Conservation (phyloP, 1,140 invertebrate species). For the Pinna nobilis region DNA sequence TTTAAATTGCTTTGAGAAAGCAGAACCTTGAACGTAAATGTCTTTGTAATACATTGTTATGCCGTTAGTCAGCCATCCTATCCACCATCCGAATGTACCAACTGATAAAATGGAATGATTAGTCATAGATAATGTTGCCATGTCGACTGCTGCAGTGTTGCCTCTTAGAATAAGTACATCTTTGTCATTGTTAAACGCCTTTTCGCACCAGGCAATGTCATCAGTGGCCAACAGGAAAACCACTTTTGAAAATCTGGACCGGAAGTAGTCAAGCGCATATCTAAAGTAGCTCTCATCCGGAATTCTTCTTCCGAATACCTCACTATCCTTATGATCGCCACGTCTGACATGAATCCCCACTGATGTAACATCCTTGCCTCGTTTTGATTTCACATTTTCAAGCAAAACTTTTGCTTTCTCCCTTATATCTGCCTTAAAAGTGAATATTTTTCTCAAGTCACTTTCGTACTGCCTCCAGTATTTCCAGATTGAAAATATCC, state of each 20-base stretch:
- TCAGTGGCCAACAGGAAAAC: conserved; percentile 49
- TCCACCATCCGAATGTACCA: conserved; percentile 67
- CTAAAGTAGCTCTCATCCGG: conserved; percentile 36
- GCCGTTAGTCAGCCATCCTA: conserved; percentile 60
- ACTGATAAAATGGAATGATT: conserved; percentile 66
- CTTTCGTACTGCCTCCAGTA: conserved; percentile 35
- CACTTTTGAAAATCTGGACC: conserved; percentile 28
- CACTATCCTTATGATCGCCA: conserved; percentile 35
- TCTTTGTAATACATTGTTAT: conserved; percentile 60
- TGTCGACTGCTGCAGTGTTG: conserved; percentile 48
- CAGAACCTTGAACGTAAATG: conserved; percentile 29
- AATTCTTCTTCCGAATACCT: conserved; percentile 42
- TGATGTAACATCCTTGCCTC: neutral
- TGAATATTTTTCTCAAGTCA: conserved; percentile 25
- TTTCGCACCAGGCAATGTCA: conserved; percentile 34
- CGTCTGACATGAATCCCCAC: conserved; percentile 54
- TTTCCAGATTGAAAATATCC: conserved; percentile 45
- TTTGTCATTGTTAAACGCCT: conserved; percentile 16
- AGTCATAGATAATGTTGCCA: conserved; percentile 52
- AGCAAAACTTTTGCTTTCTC: conserved; percentile 1
- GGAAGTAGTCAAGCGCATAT: conserved; percentile 43
- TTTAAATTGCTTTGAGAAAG: conserved; percentile 32
- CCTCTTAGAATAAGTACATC: conserved; percentile 21
- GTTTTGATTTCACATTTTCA: neutral
- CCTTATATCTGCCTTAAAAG: conserved; percentile 10